A percentile compares a stretch with the other conserved stretches of the same genome.
These are phyloP conservation scores for Anolis carolinensis DNA, from an alignment of 2,113 vertebrate species.

Conservation along the genomic window DNA sequence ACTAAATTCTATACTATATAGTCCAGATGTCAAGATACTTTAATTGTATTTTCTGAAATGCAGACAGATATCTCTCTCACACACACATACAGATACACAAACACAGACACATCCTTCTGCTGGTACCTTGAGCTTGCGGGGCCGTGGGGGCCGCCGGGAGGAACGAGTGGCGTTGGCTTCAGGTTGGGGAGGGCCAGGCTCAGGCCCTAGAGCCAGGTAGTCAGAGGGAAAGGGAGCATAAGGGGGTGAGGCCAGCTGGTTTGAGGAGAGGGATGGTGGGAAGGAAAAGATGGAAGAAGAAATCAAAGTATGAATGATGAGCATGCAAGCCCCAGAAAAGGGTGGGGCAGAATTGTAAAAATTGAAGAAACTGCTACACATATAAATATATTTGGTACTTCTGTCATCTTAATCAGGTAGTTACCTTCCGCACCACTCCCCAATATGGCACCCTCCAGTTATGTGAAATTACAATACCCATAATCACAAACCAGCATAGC, in stretches of 20 bases:
- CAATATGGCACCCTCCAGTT: background rate
- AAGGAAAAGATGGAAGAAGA: slow-evolving; percentile 30
- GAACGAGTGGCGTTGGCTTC: slow-evolving; percentile 57
- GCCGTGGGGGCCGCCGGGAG: slow-evolving; percentile 71
- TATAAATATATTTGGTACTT: background rate
- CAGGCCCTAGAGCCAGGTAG: slow-evolving; percentile 74
- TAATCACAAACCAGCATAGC: background rate
- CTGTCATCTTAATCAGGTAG: background rate
- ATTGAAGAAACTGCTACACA: background rate
- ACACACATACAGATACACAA: background rate
- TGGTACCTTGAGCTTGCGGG: slow-evolving; percentile 75
- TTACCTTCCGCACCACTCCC: background rate
- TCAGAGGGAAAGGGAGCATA: slow-evolving; percentile 75
- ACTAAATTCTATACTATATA: background rate
- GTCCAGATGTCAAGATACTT: no score
- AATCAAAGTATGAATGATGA: slow-evolving; percentile 30
- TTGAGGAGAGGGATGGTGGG: slow-evolving; percentile 56
- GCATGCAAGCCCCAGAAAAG: slow-evolving; percentile 25
- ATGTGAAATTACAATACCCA: background rate
- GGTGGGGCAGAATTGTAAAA: slow-evolving; percentile 9
- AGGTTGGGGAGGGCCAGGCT: slow-evolving; percentile 71
- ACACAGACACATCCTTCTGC: background rate
- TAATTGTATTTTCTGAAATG: background rate
- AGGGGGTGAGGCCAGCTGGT: slow-evolving; percentile 72
- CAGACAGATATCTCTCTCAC: slow-evolving; percentile 16